Conservation (phyloP, 2,888 invertebrate genomes). For the Dendrolimus houi region DNA sequence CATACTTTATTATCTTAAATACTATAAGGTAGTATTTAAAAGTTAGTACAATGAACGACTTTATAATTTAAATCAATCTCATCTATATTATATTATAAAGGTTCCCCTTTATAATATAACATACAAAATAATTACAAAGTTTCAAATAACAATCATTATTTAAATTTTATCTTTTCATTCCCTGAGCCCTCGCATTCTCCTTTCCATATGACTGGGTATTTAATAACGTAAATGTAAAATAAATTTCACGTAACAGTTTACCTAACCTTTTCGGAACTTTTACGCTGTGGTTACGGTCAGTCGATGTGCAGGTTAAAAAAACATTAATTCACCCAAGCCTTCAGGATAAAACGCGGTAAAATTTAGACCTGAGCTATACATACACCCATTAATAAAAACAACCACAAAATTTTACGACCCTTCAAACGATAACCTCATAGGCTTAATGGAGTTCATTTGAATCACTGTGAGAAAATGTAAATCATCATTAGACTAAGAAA, state of each 20-base stretch:
- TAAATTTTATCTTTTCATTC: conserved; percentile 26
- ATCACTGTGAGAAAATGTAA: too few relatives aligned
- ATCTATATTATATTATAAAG: too few relatives aligned
- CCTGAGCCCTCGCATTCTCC: conserved; percentile 16
- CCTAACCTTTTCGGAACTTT: conserved; percentile 46
- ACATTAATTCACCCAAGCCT: conserved; percentile 52
- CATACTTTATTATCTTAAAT: too few relatives aligned
- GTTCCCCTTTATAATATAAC: too few relatives aligned
- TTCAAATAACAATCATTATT: conserved; percentile 20
- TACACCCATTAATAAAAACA: background rate
- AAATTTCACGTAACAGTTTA: conserved; percentile 45
- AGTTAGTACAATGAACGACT: too few relatives aligned
- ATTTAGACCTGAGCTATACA: background rate
- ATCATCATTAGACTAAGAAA: too few relatives aligned
- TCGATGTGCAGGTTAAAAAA: conserved; percentile 58
- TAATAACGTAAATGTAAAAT: conserved; percentile 58
- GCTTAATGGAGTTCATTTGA: background rate
- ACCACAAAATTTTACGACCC: background rate
- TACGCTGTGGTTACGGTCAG: conserved; percentile 51
- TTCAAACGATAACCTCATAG: background rate
- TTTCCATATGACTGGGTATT: conserved; percentile 30
- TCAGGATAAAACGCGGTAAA: background rate
- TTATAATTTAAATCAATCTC: too few relatives aligned
- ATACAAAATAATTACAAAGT: conserved; percentile 8
- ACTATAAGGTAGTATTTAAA: too few relatives aligned